Evolutionary conservation across 2,113 vertebrate species (phyloP).

Genomic region (Archocentrus centrarchus): DNA sequence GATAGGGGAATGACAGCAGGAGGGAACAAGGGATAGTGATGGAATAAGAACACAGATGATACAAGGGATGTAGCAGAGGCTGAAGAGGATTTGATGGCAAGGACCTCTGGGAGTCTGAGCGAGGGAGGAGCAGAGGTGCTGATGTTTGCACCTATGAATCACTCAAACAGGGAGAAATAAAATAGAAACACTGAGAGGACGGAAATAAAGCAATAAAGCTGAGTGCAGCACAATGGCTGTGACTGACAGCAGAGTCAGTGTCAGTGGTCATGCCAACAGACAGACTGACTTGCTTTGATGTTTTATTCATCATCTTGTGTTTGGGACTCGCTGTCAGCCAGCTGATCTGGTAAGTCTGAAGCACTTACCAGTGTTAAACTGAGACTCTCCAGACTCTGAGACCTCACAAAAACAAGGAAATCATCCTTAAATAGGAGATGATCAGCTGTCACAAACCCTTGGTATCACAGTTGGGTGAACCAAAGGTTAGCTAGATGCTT

Average conservation of each 20-base stretch:
- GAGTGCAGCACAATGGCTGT: not conserved
- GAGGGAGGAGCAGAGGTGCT: constrained; percentile 51
- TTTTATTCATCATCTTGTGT: constrained; percentile 30
- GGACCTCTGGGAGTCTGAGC: constrained; percentile 30
- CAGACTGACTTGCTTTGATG: constrained; percentile 14
- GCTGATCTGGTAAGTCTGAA: not conserved
- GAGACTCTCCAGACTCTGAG: not conserved
- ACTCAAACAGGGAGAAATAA: constrained; percentile 8
- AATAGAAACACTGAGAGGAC: not conserved
- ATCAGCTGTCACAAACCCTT: not conserved
- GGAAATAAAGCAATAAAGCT: constrained; percentile 25
- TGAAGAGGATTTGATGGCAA: constrained; percentile 58
- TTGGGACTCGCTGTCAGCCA: not conserved
- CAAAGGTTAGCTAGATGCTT: not conserved
- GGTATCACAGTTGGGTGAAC: not conserved
- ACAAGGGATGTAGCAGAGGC: not conserved
- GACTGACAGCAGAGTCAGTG: constrained; percentile 12
- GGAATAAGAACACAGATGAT: constrained; percentile 9
- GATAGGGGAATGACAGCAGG: constrained; percentile 3
- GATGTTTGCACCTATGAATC: constrained; percentile 52
- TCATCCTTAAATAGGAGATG: not conserved
- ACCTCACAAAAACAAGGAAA: constrained; percentile 4
- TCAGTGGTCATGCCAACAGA: constrained; percentile 11
- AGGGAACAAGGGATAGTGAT: not conserved
- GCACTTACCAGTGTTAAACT: constrained; percentile 14